Evolutionary conservation across 2,888 invertebrate genomes (phyloP).

Genomic region (Cremastinae sp.): DNA sequence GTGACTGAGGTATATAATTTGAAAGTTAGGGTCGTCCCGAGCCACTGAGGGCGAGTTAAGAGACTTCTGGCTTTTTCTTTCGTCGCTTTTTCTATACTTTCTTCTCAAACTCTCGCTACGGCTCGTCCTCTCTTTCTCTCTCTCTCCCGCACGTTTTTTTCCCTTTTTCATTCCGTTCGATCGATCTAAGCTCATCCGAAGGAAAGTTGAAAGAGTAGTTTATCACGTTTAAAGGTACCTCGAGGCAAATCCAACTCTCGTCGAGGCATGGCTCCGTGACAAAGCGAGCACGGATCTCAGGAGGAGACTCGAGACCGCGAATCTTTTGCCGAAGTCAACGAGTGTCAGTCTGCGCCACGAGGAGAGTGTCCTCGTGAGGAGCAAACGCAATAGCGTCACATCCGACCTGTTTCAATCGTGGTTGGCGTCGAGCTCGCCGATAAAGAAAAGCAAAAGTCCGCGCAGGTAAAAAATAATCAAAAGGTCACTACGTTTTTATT

Average conservation of each 20-base stretch:
- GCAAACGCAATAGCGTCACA: slow-evolving; percentile 87
- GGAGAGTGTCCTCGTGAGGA: slow-evolving; percentile 71
- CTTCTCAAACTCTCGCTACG: slow-evolving; percentile 1
- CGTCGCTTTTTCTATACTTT: neutral
- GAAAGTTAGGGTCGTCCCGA: slow-evolving; percentile 31
- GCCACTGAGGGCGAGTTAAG: slow-evolving; percentile 19
- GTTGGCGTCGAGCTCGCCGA: slow-evolving; percentile 88
- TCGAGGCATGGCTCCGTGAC: slow-evolving; percentile 90
- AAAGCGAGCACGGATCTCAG: slow-evolving; percentile 87
- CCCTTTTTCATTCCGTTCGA: neutral
- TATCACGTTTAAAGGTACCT: slow-evolving; percentile 73
- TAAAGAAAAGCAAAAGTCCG: slow-evolving; percentile 83
- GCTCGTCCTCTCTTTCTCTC: neutral
- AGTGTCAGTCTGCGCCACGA: slow-evolving; percentile 81
- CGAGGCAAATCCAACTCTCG: slow-evolving; percentile 85
- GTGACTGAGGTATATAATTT: slow-evolving; percentile 40
- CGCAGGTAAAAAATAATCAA: slow-evolving; percentile 71
- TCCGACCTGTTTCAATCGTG: slow-evolving; percentile 93
- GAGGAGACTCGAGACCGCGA: slow-evolving; percentile 82
- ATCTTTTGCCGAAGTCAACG: slow-evolving; percentile 66
- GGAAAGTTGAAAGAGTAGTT: slow-evolving; percentile 36
- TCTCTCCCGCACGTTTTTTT: slow-evolving; percentile 9
- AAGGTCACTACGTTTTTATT: slow-evolving; percentile 36
- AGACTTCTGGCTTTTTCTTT: slow-evolving; percentile 3
- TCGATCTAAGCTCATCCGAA: neutral